Percentiles rank a stretch among this genome's conserved stretches.
Conservation (phyloP, 2,113 vertebrate genomes). For the Varanus salvator region DNA sequence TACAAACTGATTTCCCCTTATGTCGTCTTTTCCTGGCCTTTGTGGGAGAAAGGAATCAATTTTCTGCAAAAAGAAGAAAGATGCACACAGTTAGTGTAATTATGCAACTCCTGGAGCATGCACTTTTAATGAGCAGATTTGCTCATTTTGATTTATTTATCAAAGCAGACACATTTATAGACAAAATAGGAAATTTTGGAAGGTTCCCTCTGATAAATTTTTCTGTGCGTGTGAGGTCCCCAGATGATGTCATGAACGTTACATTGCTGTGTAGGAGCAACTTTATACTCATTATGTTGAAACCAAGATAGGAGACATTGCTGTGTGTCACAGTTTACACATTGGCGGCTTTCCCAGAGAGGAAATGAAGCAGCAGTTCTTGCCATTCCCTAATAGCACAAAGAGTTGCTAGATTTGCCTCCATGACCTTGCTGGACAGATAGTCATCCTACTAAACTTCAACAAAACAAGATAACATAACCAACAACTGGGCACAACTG, state of each 20-base stretch:
- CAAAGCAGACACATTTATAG: neutral
- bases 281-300: neutral
- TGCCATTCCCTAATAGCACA: neutral
- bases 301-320: conserved; percentile 16
- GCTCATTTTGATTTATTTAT: neutral
- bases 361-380: conserved; percentile 1
- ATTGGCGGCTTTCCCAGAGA: conserved; percentile 5
- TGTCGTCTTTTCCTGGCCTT: neutral
- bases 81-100: neutral
- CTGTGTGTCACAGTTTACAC: conserved; percentile 2
- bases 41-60: neutral
- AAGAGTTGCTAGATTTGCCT: neutral
- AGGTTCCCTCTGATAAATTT: neutral
- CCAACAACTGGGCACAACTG: neutral
- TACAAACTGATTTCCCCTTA: neutral
- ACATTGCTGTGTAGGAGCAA: neutral
- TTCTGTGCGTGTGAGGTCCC: neutral
- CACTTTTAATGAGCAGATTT: neutral
- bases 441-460: neutral
- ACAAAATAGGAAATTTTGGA: neutral
- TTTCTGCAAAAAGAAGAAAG: neutral
- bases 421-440: neutral
- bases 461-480: neutral
- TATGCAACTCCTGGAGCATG: neutral
- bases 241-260: neutral